phyloP scores from a whole-genome alignment of 1,140 invertebrate genomes.

The Ditylenchus dipsaci region DNA sequence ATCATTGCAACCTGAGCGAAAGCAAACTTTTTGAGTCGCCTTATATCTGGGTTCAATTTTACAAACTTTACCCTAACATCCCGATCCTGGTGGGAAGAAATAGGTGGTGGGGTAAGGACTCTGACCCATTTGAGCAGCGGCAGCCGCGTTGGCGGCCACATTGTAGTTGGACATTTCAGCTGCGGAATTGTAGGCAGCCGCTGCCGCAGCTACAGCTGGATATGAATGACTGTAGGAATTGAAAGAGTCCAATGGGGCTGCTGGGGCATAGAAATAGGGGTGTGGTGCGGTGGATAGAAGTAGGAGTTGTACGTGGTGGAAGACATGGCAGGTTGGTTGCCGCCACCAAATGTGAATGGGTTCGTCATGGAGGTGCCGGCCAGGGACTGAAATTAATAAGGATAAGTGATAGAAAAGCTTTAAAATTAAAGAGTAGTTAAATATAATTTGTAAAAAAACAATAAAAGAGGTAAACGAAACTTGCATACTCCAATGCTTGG shows the following conservation, averaged over 20 bases:
- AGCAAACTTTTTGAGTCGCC: too few species aligned
- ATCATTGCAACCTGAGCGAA: too few species aligned
- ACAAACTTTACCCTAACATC: too few species aligned
- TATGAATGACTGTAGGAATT: background rate
- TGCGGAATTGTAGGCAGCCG: background rate
- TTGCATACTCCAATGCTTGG: too few species aligned
- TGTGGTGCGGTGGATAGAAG: background rate
- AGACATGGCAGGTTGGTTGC: background rate
- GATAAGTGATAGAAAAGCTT: background rate
- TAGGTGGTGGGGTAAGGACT: background rate
- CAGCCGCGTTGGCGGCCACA: background rate
- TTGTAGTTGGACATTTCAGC: background rate
- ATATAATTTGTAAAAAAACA: too few species aligned
- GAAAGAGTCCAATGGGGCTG: background rate
- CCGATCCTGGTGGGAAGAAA: background rate
- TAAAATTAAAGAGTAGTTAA: background rate
- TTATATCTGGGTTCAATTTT: too few species aligned
- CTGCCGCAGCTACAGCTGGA: background rate
- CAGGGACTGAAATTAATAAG: background rate
- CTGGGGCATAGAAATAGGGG: background rate
- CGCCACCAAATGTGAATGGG: background rate
- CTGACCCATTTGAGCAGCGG: background rate
- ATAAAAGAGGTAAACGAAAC: too few species aligned
- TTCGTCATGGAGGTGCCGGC: background rate
- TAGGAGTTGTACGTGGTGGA: slow-evolving; percentile 1